phyloP scores from a whole-genome alignment of 2,888 invertebrate genomes.

The Rhodophaea formosa region DNA sequence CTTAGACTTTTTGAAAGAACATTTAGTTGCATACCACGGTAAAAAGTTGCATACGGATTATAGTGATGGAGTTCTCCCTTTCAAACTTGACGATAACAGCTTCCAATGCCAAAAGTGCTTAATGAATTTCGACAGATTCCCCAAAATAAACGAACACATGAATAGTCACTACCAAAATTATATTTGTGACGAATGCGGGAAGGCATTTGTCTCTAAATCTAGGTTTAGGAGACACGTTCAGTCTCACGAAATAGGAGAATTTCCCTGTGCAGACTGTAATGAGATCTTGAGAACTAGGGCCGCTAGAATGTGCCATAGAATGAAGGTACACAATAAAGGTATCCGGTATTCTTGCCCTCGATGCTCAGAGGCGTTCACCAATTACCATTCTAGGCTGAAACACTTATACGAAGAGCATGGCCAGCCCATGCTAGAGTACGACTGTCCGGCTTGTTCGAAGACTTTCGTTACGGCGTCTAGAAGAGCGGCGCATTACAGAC shows the following conservation, averaged over 20 bases:
- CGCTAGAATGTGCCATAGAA: constrained; percentile 57
- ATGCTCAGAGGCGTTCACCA: constrained; percentile 61
- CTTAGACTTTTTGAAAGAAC: constrained; percentile 57
- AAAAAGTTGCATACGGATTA: constrained; percentile 47
- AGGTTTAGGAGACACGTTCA: constrained; percentile 66
- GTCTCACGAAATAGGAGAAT: constrained; percentile 59
- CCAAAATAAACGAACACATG: constrained; percentile 69
- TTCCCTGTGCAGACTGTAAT: constrained; percentile 63
- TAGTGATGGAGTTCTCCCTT: constrained; percentile 69
- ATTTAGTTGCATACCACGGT: constrained; percentile 48
- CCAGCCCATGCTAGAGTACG: constrained; percentile 49
- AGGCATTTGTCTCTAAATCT: constrained; percentile 64
- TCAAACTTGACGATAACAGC: constrained; percentile 53
- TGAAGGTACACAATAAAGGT: constrained; percentile 59
- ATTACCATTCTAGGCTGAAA: constrained; percentile 59
- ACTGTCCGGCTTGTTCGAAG: constrained; percentile 53
- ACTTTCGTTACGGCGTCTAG: constrained; percentile 59
- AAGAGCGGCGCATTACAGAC: constrained; percentile 53
- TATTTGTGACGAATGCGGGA: constrained; percentile 68
- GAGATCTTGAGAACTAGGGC: constrained; percentile 56
- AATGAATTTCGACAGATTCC: constrained; percentile 47
- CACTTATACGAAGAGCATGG: constrained; percentile 62
- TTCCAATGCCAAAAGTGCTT: constrained; percentile 64
- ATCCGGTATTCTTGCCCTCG: constrained; percentile 64
- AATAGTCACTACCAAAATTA: constrained; percentile 69